Conservation (phyloP, 2,113 vertebrate species). For the Hyperoodon ampullatus region DNA sequence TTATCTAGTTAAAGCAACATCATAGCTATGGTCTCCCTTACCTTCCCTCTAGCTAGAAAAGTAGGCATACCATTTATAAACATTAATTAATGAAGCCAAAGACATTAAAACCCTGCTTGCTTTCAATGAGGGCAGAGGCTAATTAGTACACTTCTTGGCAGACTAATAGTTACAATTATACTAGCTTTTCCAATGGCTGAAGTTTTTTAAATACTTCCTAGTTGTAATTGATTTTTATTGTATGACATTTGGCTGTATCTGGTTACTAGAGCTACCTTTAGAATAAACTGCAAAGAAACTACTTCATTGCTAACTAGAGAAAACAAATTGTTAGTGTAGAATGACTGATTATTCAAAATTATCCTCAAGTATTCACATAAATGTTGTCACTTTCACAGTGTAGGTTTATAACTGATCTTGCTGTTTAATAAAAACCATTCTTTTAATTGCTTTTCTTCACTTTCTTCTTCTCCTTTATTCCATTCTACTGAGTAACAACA, state of each 20-base stretch:
- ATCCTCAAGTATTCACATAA: conserved; percentile 36
- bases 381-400: background rate
- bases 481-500: background rate
- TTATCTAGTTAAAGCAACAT: background rate
- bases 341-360: conserved; percentile 1
- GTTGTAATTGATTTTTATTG: conserved; percentile 31
- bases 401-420: conserved; percentile 2
- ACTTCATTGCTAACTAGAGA: background rate
- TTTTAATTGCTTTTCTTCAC: conserved; percentile 3
- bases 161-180: background rate
- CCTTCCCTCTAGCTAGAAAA: background rate
- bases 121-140: background rate
- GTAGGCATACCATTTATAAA: background rate
- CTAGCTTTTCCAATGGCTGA: background rate
- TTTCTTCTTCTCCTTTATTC: background rate
- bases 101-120: background rate
- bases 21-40: background rate
- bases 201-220: conserved; percentile 30
- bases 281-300: background rate
- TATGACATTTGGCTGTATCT: background rate
- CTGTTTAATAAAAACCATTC: conserved; percentile 26
- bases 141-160: background rate
- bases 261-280: background rate
- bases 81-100: background rate
- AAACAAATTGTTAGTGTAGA: background rate